Percentiles rank a stretch among this genome's conserved stretches.
These are phyloP conservation scores for Onthophagus sagittarius DNA, from an alignment of 2,888 invertebrate species.

Conservation along the genomic window DNA sequence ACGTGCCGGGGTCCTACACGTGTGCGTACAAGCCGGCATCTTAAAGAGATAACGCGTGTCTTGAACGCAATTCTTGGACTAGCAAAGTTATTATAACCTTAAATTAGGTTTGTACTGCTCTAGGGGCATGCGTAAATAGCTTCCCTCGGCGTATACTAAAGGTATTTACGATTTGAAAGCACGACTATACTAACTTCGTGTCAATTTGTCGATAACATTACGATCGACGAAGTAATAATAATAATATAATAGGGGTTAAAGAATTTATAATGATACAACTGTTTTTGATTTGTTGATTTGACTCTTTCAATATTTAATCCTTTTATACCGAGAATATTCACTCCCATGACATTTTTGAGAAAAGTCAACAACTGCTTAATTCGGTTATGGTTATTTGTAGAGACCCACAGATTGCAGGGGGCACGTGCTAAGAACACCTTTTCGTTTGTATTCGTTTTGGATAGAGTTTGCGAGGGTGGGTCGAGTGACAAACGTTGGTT, in stretches of 20 bases:
- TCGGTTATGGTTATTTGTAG: background rate
- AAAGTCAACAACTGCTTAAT: background rate
- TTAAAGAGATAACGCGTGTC: background rate
- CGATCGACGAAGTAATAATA: no score
- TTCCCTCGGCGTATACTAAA: background rate
- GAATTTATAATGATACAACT: no score
- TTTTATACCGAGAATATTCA: background rate
- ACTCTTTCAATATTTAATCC: background rate
- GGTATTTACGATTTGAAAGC: background rate
- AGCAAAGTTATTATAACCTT: background rate
- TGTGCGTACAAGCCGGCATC: background rate
- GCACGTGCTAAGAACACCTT: background rate
- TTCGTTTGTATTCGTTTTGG: background rate
- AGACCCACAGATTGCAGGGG: background rate
- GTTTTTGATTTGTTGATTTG: no score
- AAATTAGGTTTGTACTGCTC: background rate
- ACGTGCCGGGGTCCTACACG: background rate
- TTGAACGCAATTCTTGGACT: background rate
- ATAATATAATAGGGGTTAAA: no score
- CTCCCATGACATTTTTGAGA: background rate
- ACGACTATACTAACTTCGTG: background rate
- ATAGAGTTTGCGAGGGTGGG: background rate
- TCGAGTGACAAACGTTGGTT: background rate
- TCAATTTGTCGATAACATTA: no score
- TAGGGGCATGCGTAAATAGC: background rate